Evolutionary conservation across 2,888 invertebrate species (phyloP), one percentile per base, ranked within the genome.

Genomic region (Catocala fraxini): DNA sequence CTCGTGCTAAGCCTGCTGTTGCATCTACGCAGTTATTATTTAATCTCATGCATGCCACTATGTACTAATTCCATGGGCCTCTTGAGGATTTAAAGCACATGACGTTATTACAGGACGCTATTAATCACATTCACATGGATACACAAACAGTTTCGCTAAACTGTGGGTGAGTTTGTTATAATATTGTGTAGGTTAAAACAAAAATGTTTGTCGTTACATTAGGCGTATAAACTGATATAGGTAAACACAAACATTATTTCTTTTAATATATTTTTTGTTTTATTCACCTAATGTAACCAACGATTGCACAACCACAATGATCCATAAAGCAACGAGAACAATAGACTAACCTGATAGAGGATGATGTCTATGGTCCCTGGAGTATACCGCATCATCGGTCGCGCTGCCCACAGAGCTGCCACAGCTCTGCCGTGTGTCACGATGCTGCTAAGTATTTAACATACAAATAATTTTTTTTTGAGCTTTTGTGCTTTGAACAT

Each of bases 381-480:
- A 90, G 70, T 94, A 93, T 35, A 92, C 80, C 33, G 82, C 92
- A 75, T 92, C 93, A 71, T 92, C 92, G 6, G 91, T 88, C 43
- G 87, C 89, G 73, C 92, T 92, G 75, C 94, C 91, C 56, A 94
- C 86, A 3, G 92, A 92, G 59, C 93, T 93, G 72, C 93, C 93
- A 71, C 93, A 92, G 67, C 94, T 94, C 69, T 92, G 92, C 59
- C 93, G 85, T 2, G 90, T 88, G 65, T 94, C 93, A 43, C 93
- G 87, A 82, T 91, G 86, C 78, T 82, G 70, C 52, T 70, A 68
- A 56, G 49, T 10, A 25, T 65, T 39, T 51, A n/a, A 55, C 6
- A 6, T 58, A 53, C 9, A 53, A 25, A 25, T 25, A 25, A 15
- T 15, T 15, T 3, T 25, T 25, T 25, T 25, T 25, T 25, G 4